Conservation (phyloP, 2,888 invertebrate genomes). For the Bombylius discolor region DNA sequence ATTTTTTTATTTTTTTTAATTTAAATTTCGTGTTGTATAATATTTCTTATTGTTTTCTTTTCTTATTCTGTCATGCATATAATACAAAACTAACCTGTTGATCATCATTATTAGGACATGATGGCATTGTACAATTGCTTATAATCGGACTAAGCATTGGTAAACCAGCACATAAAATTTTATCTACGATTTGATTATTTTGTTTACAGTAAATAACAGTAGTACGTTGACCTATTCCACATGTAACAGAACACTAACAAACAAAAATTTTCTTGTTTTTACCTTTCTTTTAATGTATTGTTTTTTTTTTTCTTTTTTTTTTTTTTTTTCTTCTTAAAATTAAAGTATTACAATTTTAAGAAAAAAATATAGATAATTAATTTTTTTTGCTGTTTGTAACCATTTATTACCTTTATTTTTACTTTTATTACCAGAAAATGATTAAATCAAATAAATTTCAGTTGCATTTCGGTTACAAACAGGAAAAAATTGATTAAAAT, state of each 20-base stretch:
- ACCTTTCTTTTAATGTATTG: too few relatives aligned
- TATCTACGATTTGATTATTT: conserved; percentile 19
- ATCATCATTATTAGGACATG: conserved; percentile 11
- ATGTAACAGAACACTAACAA: conserved; percentile 51
- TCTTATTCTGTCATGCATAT: not conserved
- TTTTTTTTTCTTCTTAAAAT: too few relatives aligned
- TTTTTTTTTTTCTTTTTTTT: not conserved
- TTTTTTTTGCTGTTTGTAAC: too few relatives aligned
- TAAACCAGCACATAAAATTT: conserved; percentile 16
- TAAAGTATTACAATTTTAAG: too few relatives aligned
- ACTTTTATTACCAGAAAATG: too few relatives aligned
- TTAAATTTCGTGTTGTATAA: too few relatives aligned
- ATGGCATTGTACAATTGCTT: conserved; percentile 16
- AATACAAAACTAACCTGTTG: conserved; percentile 4
- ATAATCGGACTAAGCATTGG: conserved; percentile 15
- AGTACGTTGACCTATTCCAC: conserved; percentile 44
- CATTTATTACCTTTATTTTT: too few relatives aligned
- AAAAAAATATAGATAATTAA: too few relatives aligned
- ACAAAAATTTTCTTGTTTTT: not conserved
- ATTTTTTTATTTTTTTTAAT: too few relatives aligned
- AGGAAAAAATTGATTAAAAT: too few relatives aligned
- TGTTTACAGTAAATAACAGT: conserved; percentile 18
- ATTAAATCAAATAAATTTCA: too few relatives aligned
- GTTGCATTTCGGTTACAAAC: too few relatives aligned
- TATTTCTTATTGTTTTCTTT: conserved; percentile 5